Evolutionary conservation across 2,113 vertebrate species (phyloP).

Genomic region (Pogona vitticeps): DNA sequence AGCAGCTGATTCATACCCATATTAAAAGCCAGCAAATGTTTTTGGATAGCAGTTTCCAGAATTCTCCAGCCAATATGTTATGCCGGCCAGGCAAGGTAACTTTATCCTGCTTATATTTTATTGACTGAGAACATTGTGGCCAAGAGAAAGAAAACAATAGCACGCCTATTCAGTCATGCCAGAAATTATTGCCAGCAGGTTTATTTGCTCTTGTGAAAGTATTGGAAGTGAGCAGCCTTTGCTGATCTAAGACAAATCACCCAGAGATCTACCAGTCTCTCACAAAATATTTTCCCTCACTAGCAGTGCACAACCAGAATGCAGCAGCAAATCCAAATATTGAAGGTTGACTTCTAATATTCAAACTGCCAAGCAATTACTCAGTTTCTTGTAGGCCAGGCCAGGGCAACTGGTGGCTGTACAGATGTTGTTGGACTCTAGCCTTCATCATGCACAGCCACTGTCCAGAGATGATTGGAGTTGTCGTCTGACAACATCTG

Average conservation of each 20-base stretch:
- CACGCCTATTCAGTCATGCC: background rate
- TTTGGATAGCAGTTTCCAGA: too few relatives aligned
- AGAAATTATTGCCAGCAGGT: background rate
- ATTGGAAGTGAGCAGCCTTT: background rate
- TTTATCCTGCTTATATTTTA: background rate
- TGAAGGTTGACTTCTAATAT: background rate
- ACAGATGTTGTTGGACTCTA: background rate
- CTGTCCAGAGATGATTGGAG: background rate
- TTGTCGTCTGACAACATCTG: background rate
- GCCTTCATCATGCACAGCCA: background rate
- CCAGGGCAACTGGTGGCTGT: background rate
- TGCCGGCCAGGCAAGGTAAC: too few relatives aligned
- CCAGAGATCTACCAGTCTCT: background rate
- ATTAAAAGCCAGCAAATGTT: too few relatives aligned
- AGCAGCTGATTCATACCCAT: background rate
- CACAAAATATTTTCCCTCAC: background rate
- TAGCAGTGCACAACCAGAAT: background rate
- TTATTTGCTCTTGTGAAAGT: background rate
- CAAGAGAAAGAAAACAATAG: background rate
- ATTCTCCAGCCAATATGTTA: too few relatives aligned
- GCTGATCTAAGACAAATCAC: background rate
- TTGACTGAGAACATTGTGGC: background rate
- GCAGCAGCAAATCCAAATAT: background rate
- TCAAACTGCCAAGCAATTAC: background rate
- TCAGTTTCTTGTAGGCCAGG: background rate